Base-by-base conservation (phyloP, 2,797 vertebrate genomes). In the Sciurus vulgaris region DNA sequence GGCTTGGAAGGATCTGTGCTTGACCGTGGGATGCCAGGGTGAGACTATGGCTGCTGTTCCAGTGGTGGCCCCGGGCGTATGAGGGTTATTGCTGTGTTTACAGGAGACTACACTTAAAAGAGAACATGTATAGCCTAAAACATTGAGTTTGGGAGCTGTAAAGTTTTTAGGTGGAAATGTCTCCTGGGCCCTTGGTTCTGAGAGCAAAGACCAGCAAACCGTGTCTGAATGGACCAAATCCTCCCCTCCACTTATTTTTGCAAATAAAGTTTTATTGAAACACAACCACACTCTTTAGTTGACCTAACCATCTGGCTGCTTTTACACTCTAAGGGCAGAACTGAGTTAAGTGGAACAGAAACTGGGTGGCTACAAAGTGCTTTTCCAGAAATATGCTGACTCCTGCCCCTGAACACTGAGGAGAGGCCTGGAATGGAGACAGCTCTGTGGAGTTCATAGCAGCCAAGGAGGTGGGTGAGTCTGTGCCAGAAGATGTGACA, bases 251-350 rank as follows among this genome's bases (percentile, higher is more conserved):
- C 49, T 74, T 47, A 35, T 83, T 77, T 96, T 73, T 70, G 22
- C 70, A 65, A 94, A 91, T 76, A 44, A 94, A 82, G 59, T 78
- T 95, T 90, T 67, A 54, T 41, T 89, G 51, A 35, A 86, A 61
- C 41, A n/a, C 11, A 30, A 13, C 61, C 35, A 51, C 2, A 4
- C 7, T 65, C 28, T 54, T 14, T 61, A 13, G n/a, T 63, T 92
- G 73, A 28, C 12, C 11, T 65, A 15, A 41, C 17, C 7, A 44
- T 49, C 1, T 22, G 51, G 28, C 38, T 86, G 41, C 70, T 78
- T 95, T 65, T 15, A 41, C 15, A 7, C 33, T 67, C 0, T 38
- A 35, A 87, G 24, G 63, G 4, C 54, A 47, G 54, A 51, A 4
- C 4, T 72, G 65, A 35, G 38, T 49, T 49, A 79, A 51, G 2